Conservation (phyloP, 2,113 vertebrate genomes). For the Poeciliopsis retropinna region DNA sequence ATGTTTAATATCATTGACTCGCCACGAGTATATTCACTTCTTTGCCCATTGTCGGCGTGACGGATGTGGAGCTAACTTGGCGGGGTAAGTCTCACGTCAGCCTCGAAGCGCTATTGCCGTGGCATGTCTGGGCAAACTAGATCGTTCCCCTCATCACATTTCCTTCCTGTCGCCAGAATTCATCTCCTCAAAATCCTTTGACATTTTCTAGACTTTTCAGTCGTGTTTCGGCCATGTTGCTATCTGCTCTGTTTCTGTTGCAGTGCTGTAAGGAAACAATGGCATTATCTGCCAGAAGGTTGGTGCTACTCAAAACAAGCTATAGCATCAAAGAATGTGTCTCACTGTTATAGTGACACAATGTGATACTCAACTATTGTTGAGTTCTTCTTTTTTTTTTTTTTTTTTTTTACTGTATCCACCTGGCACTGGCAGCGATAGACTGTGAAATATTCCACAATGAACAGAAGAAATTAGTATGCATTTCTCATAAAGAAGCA, state of each 20-base stretch:
- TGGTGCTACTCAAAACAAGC: conserved; percentile 33
- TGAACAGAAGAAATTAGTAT: background rate
- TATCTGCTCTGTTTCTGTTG: conserved; percentile 44
- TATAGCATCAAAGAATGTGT: conserved; percentile 44
- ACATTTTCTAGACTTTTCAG: conserved; percentile 60
- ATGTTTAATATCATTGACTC: conserved; percentile 21
- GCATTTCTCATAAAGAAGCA: background rate
- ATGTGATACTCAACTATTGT: conserved; percentile 13
- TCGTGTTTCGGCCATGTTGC: conserved; percentile 53
- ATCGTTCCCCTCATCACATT: conserved; percentile 19
- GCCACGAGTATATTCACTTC: conserved; percentile 15
- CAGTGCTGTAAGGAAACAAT: conserved; percentile 32
- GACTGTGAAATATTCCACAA: conserved; percentile 7
- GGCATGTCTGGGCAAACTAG: conserved; percentile 11
- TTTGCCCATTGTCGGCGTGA: conserved; percentile 12
- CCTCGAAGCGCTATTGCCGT: conserved; percentile 20
- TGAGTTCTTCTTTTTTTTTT: background rate
- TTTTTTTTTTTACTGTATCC: conserved; percentile 1
- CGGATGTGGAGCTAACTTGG: conserved; percentile 32
- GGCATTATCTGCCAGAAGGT: conserved; percentile 54
- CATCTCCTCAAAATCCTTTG: conserved; percentile 35
- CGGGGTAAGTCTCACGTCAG: conserved; percentile 18
- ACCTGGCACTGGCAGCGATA: conserved; percentile 1
- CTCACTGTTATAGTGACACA: conserved; percentile 23
- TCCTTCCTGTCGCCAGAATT: conserved; percentile 43